Percentiles rank a stretch among this genome's conserved stretches.
phyloP scores from a whole-genome alignment of 2,113 vertebrate genomes.

The Hystrix brachyura region DNA sequence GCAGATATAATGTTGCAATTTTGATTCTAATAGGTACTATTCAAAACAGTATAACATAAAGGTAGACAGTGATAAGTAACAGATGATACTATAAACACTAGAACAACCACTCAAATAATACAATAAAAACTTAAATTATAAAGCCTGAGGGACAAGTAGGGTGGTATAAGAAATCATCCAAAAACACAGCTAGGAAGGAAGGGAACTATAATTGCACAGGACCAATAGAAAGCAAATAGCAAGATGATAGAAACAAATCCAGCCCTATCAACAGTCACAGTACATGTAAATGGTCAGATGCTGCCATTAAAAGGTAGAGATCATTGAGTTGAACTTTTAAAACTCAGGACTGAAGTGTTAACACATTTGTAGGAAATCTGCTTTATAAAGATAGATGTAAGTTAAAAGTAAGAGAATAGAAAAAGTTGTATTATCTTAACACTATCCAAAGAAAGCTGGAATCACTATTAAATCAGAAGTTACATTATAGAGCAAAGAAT shows the following conservation, averaged over 20 bases:
- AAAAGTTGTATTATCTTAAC: neutral
- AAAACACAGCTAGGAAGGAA: neutral
- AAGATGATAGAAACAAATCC: neutral
- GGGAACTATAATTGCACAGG: neutral
- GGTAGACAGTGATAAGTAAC: neutral
- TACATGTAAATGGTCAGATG: conserved; percentile 7
- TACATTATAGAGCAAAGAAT: conserved; percentile 25
- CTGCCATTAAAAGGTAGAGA: neutral
- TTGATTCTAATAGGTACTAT: neutral
- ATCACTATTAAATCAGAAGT: conserved; percentile 26
- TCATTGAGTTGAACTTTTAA: neutral
- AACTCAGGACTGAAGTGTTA: neutral
- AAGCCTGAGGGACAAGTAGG: neutral
- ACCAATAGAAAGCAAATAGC: neutral
- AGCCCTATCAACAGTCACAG: neutral
- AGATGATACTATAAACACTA: neutral
- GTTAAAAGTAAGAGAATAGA: neutral
- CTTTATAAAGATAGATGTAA: neutral
- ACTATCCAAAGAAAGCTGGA: neutral
- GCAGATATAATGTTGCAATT: neutral
- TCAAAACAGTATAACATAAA: neutral
- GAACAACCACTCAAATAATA: neutral
- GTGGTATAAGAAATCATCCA: neutral
- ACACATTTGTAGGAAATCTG: neutral
- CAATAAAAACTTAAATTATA: neutral